Conservation (phyloP, 2,797 vertebrate genomes). For the Etheostoma nigrum region DNA sequence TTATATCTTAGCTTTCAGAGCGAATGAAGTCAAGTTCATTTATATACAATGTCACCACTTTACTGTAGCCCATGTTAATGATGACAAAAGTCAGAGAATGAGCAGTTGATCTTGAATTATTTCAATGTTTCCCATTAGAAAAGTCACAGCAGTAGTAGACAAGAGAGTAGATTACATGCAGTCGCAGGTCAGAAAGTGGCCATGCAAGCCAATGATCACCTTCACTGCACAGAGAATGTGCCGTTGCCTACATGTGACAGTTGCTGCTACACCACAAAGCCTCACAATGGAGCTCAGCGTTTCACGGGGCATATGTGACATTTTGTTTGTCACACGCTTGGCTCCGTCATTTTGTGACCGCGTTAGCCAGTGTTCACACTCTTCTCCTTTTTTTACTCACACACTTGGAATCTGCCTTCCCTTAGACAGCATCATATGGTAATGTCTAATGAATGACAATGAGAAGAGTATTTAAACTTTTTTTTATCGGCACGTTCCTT, state of each 20-base stretch:
- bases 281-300: conserved; percentile 56
- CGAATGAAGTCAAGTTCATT: neutral
- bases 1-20: neutral
- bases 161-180: conserved; percentile 9
- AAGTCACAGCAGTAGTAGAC: neutral
- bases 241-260: conserved; percentile 58
- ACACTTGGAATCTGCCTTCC: conserved; percentile 13
- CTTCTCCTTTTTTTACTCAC: conserved; percentile 37
- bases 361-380: conserved; percentile 67
- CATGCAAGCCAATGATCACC: conserved; percentile 25
- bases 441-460: neutral
- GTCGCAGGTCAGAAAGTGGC: conserved; percentile 41
- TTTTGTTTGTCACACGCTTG: conserved; percentile 77
- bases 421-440: neutral
- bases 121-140: conserved; percentile 4
- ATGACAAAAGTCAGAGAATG: neutral
- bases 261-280: conserved; percentile 64
- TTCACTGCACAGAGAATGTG: conserved; percentile 24
- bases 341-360: conserved; percentile 72
- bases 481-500: neutral
- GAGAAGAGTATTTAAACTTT: neutral
- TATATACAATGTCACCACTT: neutral
- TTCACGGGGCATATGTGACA: conserved; percentile 75
- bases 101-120: neutral
- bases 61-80: no score